Base-by-base conservation (phyloP, 2,888 invertebrate genomes). In the Cerastoderma edule region DNA sequence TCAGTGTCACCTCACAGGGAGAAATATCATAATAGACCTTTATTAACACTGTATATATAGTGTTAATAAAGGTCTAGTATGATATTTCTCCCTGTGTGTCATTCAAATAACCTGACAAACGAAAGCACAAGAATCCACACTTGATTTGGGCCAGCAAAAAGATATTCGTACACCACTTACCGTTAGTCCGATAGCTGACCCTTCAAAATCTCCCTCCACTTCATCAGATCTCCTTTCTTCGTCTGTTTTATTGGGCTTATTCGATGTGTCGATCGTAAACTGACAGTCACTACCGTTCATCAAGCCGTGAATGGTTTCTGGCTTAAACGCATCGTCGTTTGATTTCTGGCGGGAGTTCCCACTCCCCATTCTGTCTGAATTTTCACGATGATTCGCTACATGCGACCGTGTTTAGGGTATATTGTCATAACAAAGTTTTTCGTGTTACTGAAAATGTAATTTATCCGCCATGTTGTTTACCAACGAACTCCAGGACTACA, bases 171-270 rank as follows among this genome's bases (percentile, higher is more conserved):
- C 10, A 13, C 16, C 16, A 2, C 33, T 35, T 78, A 87, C 87
- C 63, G 84, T 77, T 16, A 85, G 69, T 28, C 87, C 87, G 22
- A 87, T 75, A 48, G 71, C 75, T 24, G 80, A 76, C 67, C 85
- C 82, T 67, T 78, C 78, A 75, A 83, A 85, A 24, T 83, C 83
- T 32, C 78, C 85, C 57, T 83, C 85, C n/a, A 75, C 78, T n/a
- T 78, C 75, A 10, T 74, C 63, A 6, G 68, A 24, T 5, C 71
- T 27, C 28, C 75, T 74, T 27, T 86, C 83, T 68, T 87, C 87
- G 48, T 74, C 76, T 27, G 78, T 82, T 73, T 57, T 75, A 19
- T 39, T 73, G 28, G 78, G 64, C 0, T 39, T 30, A 57, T 78
- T 56, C 22, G 78, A 82, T 0, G 75, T 74, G 70, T 82, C 82